Percentiles rank a stretch among this genome's conserved stretches.
phyloP scores from a whole-genome alignment of 2,888 invertebrate species.

The Eledone cirrhosa region DNA sequence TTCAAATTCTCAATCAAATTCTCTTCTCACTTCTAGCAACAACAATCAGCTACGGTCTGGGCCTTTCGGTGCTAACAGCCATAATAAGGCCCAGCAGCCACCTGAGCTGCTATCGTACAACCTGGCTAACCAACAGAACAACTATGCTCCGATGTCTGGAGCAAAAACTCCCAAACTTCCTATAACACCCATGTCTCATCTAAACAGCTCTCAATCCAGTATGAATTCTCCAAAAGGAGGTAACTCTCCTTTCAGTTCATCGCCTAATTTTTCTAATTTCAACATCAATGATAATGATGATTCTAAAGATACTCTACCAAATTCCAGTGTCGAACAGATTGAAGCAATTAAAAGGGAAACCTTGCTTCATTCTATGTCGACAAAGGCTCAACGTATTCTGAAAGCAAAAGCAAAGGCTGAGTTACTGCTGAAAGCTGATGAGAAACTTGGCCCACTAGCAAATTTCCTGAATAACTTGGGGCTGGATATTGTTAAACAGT shows the following conservation, averaged over 20 bases:
- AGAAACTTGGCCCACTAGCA: constrained; percentile 69
- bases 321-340: constrained; percentile 52
- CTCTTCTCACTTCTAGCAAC: no score
- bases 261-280: constrained; percentile 1
- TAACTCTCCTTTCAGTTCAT: no score
- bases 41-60: no score
- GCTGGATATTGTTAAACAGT: constrained; percentile 88
- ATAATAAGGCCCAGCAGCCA: neutral
- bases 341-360: constrained; percentile 54
- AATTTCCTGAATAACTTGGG: constrained; percentile 93
- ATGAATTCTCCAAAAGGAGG: neutral
- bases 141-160: neutral
- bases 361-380: constrained; percentile 1
- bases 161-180: neutral
- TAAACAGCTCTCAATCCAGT: neutral
- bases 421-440: constrained; percentile 43
- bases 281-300: constrained; percentile 34
- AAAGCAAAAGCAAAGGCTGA: constrained; percentile 43
- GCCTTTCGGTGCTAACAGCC: no score
- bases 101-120: neutral
- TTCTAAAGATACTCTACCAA: constrained; percentile 36
- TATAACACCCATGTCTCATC: neutral
- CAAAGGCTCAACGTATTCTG: constrained; percentile 41
- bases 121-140: constrained; percentile 3
- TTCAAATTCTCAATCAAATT: no score